These are phyloP conservation scores for Gryllus longicercus DNA, from an alignment of 2,888 invertebrate genomes.

Conservation along the genomic window DNA sequence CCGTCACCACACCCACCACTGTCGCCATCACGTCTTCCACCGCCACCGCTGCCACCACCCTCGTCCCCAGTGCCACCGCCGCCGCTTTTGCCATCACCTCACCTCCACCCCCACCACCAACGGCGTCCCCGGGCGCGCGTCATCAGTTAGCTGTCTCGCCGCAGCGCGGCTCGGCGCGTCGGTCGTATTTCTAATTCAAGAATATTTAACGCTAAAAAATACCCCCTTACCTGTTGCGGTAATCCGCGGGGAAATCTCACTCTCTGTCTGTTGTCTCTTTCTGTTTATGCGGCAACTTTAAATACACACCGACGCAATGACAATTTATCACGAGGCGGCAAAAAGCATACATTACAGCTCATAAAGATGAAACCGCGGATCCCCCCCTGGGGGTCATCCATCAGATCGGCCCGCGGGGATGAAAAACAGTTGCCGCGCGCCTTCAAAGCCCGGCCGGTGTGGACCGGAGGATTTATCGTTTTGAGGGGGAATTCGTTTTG, in stretches of 20 bases:
- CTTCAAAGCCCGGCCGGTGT: too few relatives aligned
- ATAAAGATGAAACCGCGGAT: not conserved
- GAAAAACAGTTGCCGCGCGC: too few relatives aligned
- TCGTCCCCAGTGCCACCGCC: not conserved
- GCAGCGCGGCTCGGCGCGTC: not conserved
- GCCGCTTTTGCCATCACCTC: not conserved
- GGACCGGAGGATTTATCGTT: too few relatives aligned
- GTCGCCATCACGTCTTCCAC: fast-evolving
- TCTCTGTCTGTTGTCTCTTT: not conserved
- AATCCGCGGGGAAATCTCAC: not conserved
- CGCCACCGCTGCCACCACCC: not conserved
- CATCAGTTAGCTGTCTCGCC: not conserved
- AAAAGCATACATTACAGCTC: not conserved
- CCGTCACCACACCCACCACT: not conserved
- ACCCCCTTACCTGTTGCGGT: not conserved
- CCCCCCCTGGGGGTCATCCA: too few relatives aligned
- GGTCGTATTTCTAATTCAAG: constrained; percentile 17
- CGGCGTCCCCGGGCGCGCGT: not conserved
- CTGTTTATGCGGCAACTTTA: not conserved
- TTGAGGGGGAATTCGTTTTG: too few relatives aligned
- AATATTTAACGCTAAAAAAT: not conserved
- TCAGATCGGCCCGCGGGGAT: too few relatives aligned
- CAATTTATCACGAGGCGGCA: not conserved
- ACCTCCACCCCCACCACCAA: not conserved
- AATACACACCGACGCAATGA: not conserved